Evolutionary conservation across 1,140 invertebrate genomes (phyloP).

Genomic region (Danaus melanippus): DNA sequence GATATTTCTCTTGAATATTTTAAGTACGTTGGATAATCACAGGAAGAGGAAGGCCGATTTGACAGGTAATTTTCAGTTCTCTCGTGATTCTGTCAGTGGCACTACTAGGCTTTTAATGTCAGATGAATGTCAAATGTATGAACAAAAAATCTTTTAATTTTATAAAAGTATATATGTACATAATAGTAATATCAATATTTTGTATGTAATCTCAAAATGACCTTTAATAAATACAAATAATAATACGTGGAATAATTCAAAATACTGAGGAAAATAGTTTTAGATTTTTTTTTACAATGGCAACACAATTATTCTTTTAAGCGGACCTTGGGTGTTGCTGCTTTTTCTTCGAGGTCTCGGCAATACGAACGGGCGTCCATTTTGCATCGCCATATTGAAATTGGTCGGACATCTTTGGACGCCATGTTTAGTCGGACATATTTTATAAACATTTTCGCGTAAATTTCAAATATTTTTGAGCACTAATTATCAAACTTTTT

Average conservation of each 20-base stretch:
- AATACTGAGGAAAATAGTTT: background rate
- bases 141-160: no score
- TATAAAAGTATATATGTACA: no score
- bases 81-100: no score
- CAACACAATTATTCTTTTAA: constrained; percentile 35
- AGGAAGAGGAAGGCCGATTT: constrained; percentile 51
- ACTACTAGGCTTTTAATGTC: constrained; percentile 22
- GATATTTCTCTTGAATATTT: constrained; percentile 19
- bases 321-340: constrained; percentile 20
- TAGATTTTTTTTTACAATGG: constrained; percentile 23
- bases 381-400: constrained; percentile 72
- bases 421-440: constrained; percentile 74
- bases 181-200: no score
- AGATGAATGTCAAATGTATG: constrained; percentile 4
- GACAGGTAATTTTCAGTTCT: constrained; percentile 12
- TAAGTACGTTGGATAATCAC: constrained; percentile 59
- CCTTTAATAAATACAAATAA: no score
- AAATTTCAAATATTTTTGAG: constrained; percentile 72
- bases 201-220: no score
- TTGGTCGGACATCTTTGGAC: constrained; percentile 73
- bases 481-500: constrained; percentile 67
- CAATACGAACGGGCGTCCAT: constrained; percentile 62
- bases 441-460: constrained; percentile 74
- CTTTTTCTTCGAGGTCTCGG: constrained; percentile 46
- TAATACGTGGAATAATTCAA: background rate